Evolutionary conservation across 2,888 invertebrate species (phyloP), one percentile per base, ranked within the genome.

Genomic region (Sthenelais limicola): DNA sequence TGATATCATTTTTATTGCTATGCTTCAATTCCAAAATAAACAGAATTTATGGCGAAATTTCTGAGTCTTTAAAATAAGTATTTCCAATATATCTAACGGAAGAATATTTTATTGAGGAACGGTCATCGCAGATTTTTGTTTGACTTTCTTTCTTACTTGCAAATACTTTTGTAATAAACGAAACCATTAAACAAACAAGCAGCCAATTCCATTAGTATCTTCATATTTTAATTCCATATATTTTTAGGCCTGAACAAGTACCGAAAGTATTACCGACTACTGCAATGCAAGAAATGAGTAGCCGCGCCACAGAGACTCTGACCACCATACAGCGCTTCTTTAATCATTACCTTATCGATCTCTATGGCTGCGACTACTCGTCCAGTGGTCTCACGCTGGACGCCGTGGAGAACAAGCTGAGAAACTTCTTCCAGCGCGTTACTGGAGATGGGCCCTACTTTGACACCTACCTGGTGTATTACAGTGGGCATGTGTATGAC

Each of bases 381-480:
- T 85, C 84, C 28, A 85, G 84, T 71, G 88, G 87, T 3, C 74
- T 85, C 9, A 77, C 81, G 26, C 70, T 76, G 32, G 84, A 85
- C 21, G 80, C 81, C 58, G 74, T 85, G 0, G 79, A 82, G 72
- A 79, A 77, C 15, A 86, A 85, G 75, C 76, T 84, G 51, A 81
- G 79, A 28, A 77, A 82, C 28, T 86, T 87, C 77, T 86, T 88
- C 75, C 81, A 82, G 52, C 79, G 82, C n/a, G 74, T 78, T 43
- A 87, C 85, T 1, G 66, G 74, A 24, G 86, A 87, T 74, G 88
- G 88, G 3, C 86, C 85, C 4, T 76, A 82, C 21, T 88, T 80
- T 78, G 87, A 88, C 75, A 87, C 87, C 0, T 88, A 88, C 74
- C 43, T 88, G 3, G 72, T 88, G 52, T 88, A 85, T 75, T 88